Conservation (phyloP, 2,113 vertebrate species). For the Conger conger region DNA sequence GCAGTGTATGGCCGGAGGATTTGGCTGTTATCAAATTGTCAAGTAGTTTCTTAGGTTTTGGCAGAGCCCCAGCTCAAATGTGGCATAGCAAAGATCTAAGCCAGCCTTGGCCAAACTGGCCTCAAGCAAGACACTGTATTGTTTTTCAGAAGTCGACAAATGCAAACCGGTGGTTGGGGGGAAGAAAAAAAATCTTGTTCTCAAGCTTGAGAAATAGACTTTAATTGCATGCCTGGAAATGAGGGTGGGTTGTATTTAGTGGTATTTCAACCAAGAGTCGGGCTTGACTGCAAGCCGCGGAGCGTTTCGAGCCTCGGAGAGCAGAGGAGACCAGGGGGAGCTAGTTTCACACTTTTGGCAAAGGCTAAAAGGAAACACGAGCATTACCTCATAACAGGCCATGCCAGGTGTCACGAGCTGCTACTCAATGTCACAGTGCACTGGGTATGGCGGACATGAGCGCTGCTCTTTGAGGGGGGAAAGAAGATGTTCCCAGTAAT, state of each 20-base stretch:
- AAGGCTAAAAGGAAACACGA: conserved; percentile 6
- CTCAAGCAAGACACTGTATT: conserved; percentile 36
- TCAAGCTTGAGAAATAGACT: conserved; percentile 29
- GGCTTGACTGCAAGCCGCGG: neutral
- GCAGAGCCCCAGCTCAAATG: conserved; percentile 46
- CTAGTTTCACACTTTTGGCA: neutral
- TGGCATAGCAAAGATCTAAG: conserved; percentile 43
- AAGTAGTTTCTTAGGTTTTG: conserved; percentile 46
- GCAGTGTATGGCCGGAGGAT: conserved; percentile 39
- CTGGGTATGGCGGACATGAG: neutral
- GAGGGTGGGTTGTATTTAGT: neutral
- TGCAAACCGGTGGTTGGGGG: conserved; percentile 21
- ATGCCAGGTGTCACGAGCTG: neutral
- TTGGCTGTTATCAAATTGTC: conserved; percentile 46
- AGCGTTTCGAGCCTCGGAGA: neutral
- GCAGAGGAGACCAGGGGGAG: neutral
- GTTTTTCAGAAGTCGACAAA: conserved; percentile 36
- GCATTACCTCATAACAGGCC: neutral
- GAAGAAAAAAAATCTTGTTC: conserved; percentile 9
- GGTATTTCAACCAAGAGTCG: conserved; percentile 19
- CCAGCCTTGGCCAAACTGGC: conserved; percentile 29
- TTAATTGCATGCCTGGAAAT: conserved; percentile 21
- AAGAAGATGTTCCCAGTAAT: conserved; percentile 19
- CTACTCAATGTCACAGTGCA: neutral
- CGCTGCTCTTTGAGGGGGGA: neutral